Base-by-base conservation (phyloP, 2,888 invertebrate species). In the Synanthedon formicaeformis region DNA sequence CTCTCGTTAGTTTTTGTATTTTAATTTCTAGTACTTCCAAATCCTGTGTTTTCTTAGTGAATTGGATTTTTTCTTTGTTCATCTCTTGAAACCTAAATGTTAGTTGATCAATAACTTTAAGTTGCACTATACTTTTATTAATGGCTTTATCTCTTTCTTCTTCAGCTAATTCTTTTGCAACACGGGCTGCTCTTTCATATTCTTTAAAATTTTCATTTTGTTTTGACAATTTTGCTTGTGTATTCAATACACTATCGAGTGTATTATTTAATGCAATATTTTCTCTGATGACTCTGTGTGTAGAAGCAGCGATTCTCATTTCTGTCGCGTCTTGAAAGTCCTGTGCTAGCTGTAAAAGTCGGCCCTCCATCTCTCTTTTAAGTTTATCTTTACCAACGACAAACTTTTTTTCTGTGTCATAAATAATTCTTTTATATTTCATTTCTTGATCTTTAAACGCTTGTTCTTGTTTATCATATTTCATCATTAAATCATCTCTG, bases 301-400 rank as follows among this genome's bases (percentile, higher is more conserved):
- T 96, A 1, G 96, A 94, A 34, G 96, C 94, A 0, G 96, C 95
- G 69, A 96, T 94, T 56, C 96, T 91, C 51, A 95, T 87, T 70
- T 96, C 94, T 41, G 94, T 96, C 2, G 95, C 94, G 65, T 93
- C 92, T 62, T 95, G 92, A 66, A 97, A 96, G 68, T 95, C 94
- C 61, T 93, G 91, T 0, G 96, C 94, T 0, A 97, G 88, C 65
- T 95, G 91, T 55, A 94, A 84, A n/a, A 97, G 87, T 56, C 93
- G 90, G n/a, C 91, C 90, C 71, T 96, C 94, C 91, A 97, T 95
- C 74, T 97, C 96, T 67, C 93, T 94, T 69, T 96, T 95, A 50
- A 96, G 74, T 56, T 93, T 92, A 68, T 91, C 94, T 85, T 96
- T 95, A 49, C 92, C 92, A 52, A 94, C 90, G 12, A 94, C 91